Percentiles rank a stretch among this genome's conserved stretches.
These are phyloP conservation scores for Neogobius melanostomus DNA, from an alignment of 2,113 vertebrate genomes.

Conservation along the genomic window DNA sequence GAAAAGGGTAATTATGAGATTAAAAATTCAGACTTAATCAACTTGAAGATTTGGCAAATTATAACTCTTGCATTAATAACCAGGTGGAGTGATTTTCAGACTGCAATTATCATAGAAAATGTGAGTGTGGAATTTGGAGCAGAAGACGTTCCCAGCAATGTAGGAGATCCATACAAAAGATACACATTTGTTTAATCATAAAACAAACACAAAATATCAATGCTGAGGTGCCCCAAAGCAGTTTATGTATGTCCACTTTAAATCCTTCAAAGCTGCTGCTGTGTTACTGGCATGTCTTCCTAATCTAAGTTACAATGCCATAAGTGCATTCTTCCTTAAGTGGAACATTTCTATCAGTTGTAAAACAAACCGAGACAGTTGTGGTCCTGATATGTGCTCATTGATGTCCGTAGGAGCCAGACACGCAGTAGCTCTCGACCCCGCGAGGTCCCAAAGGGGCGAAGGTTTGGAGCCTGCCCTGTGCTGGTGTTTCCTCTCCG, in stretches of 20 bases:
- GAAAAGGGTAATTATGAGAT: too few species aligned
- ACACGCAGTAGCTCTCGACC: constrained; percentile 52
- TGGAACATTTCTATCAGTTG: background rate
- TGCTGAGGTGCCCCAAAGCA: too few species aligned
- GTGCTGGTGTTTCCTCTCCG: constrained; percentile 41
- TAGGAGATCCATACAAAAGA: too few species aligned
- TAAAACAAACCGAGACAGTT: background rate
- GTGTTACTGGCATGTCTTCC: background rate
- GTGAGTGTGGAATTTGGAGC: too few species aligned
- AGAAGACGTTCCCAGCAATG: too few species aligned
- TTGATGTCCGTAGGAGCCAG: constrained; percentile 63
- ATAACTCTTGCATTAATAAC: too few species aligned
- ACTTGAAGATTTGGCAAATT: too few species aligned
- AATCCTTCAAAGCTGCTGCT: background rate
- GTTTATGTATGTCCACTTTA: background rate
- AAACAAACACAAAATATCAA: too few species aligned
- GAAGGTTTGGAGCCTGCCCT: constrained; percentile 24
- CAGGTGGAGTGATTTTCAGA: too few species aligned
- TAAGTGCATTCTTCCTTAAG: background rate
- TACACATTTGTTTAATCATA: too few species aligned
- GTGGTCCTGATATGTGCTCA: constrained; percentile 9
- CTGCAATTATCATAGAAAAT: too few species aligned
- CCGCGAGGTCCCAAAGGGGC: constrained; percentile 28
- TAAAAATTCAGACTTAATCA: too few species aligned
- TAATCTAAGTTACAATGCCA: background rate